A percentile compares a stretch with the other conserved stretches of the same genome.
Conservation (phyloP, 2,113 vertebrate species). For the Labeo catla region DNA sequence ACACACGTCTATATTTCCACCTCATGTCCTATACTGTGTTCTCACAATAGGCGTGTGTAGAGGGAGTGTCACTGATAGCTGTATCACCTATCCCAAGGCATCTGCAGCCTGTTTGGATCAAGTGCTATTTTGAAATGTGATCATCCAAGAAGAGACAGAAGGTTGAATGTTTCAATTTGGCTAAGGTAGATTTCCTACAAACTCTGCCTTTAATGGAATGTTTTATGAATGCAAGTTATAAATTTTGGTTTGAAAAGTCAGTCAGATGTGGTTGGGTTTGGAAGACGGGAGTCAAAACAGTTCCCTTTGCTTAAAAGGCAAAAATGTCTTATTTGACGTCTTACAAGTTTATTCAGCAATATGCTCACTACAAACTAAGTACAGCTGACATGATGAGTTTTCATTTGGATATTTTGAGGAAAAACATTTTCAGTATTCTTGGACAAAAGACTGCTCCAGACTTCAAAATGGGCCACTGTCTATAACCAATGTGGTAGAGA, state of each 20-base stretch:
- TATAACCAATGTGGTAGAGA: slow-evolving; percentile 25
- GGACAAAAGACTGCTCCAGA: slow-evolving; percentile 10
- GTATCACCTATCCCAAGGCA: slow-evolving; percentile 12
- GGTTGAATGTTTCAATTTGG: slow-evolving; percentile 17
- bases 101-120: neutral
- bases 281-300: slow-evolving; percentile 43
- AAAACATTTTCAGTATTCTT: slow-evolving; percentile 19
- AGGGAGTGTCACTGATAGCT: slow-evolving; percentile 5
- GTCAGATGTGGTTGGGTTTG: slow-evolving; percentile 48
- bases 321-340: neutral
- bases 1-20: slow-evolving; percentile 11
- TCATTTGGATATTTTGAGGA: neutral
- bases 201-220: neutral
- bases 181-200: neutral
- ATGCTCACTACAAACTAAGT: neutral
- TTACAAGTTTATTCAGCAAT: slow-evolving; percentile 6
- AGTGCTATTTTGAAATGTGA: slow-evolving; percentile 21
- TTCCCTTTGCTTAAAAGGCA: neutral
- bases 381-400: neutral
- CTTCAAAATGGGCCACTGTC: slow-evolving; percentile 23
- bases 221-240: slow-evolving; percentile 33
- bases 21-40: neutral
- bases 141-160: slow-evolving; percentile 10
- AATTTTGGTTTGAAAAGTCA: slow-evolving; percentile 13
- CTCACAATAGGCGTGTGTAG: neutral